Base-by-base conservation (phyloP, 2,113 vertebrate species). In the Nesoenas mayeri region DNA sequence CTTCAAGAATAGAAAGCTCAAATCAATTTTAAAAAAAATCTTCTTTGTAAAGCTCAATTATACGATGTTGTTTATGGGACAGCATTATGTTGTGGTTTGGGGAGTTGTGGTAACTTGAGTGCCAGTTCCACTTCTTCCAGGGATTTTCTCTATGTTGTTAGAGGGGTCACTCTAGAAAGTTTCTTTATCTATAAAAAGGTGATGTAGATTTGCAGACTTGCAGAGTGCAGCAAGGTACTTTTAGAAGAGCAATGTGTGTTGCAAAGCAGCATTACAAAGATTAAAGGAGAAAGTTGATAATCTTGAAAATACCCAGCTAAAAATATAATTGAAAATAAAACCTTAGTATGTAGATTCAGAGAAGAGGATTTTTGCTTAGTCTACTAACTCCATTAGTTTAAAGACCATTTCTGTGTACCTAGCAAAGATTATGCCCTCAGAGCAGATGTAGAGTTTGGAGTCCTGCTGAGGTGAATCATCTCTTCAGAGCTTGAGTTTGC, bases 361-460 rank as follows among this genome's bases (percentile, higher is more conserved):
- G 70, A 42, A 82, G 54, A 93, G 57, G 48, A 79, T 92, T 50
- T 73, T 84, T 92, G 48, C 88, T 92, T 82, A 81, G 80, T 65
- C 78, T 89, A 10, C 85, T 38, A 88, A 67, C 53, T 96, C 77
- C 54, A 50, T 91, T 88, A 88, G 82, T 85, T 66, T 95, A 96
- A 38, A 89, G 83, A 65, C 72, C 57, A 21, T 79, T 95, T 95
- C 73, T 53, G 44, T 74, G 67, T 17, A 73, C 29, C 69, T 80
- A 53, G 88, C 70, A 36, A 89, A 88, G 86, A 90, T 92, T 80
- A 72, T 93, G 89, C 74, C 93, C 89, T 89, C 50, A 25, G 93
- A 96, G 95, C 96, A 97, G 95, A 94, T 97, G 95, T 6, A 95
- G 82, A 69, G 69, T 75, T 94, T 67, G 57, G 66, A 79, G 70